phyloP scores from a whole-genome alignment of 92 coral and sea anemone genomes.

The Parazoanthus darwini region DNA sequence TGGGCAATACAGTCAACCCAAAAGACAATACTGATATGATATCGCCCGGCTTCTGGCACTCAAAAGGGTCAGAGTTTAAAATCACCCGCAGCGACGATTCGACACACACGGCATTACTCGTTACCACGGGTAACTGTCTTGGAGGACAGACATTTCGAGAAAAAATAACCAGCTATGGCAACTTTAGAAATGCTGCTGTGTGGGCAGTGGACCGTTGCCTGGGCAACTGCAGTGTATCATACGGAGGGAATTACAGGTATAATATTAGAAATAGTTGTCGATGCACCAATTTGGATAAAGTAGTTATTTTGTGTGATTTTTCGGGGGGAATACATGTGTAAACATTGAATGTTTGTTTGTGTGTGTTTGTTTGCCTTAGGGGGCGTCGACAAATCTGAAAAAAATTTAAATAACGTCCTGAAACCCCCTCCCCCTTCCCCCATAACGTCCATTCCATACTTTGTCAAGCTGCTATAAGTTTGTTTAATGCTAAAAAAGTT shows the following conservation, averaged over 20 bases:
- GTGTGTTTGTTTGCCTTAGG: no score
- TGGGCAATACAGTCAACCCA: constrained; percentile 50
- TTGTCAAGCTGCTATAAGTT: no score
- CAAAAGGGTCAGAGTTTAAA: constrained; percentile 52
- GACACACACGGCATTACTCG: constrained; percentile 50
- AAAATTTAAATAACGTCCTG: no score
- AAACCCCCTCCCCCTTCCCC: no score
- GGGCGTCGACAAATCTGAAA: no score
- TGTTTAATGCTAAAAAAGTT: no score
- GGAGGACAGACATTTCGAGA: constrained; percentile 53
- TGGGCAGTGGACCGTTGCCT: constrained; percentile 56
- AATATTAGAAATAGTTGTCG: background rate
- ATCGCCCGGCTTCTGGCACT: constrained; percentile 63
- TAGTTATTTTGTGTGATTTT: background rate
- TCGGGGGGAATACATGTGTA: no score
- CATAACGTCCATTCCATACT: no score
- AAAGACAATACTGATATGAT: constrained; percentile 60
- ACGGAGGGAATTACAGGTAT: constrained; percentile 53
- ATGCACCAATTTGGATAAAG: background rate
- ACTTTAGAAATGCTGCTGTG: constrained; percentile 41
- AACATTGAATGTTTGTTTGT: no score
- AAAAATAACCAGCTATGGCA: constrained; percentile 62
- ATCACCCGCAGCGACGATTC: constrained; percentile 62
- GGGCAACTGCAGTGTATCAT: constrained; percentile 52
- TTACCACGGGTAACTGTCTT: constrained; percentile 50